phyloP scores from a whole-genome alignment of 2,888 invertebrate genomes.

The Cabera pusaria region DNA sequence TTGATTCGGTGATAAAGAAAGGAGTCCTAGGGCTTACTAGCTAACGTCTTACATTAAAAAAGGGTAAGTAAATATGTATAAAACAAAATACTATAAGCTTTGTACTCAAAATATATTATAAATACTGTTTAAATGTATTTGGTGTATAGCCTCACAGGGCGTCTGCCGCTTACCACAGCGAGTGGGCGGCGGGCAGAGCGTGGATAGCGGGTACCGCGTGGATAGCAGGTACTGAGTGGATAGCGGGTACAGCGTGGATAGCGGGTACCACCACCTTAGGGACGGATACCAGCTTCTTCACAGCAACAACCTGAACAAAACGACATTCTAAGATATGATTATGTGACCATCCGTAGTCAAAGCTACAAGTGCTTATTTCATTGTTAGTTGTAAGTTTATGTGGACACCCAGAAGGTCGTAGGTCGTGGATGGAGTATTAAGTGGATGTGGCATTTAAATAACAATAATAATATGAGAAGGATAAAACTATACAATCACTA shows the following conservation, averaged over 20 bases:
- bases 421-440: too few species aligned
- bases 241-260: slow-evolving; percentile 52
- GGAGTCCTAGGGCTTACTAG: too few species aligned
- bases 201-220: slow-evolving; percentile 5
- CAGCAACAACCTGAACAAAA: slow-evolving; percentile 4
- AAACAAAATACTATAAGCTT: slow-evolving; percentile 12
- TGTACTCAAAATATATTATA: slow-evolving; percentile 9
- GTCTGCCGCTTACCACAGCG: slow-evolving; percentile 10
- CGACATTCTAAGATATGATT: too few species aligned
- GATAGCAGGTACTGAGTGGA: slow-evolving; percentile 29
- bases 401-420: too few species aligned
- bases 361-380: too few species aligned
- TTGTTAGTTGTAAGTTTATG: too few species aligned
- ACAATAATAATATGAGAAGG: too few species aligned
- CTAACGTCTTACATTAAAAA: too few species aligned
- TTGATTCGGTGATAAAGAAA: too few species aligned
- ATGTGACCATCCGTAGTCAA: background rate
- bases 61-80: background rate
- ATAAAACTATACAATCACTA: too few species aligned
- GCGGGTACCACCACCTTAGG: slow-evolving; percentile 49
- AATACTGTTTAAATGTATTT: slow-evolving; percentile 10
- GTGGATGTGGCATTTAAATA: too few species aligned
- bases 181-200: slow-evolving; percentile 3
- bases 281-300: slow-evolving; percentile 42
- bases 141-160: slow-evolving; percentile 7